Evolutionary conservation across 2,797 vertebrate species (phyloP), one percentile per base, ranked within the genome.

Genomic region (Protosalanx chinensis): DNA sequence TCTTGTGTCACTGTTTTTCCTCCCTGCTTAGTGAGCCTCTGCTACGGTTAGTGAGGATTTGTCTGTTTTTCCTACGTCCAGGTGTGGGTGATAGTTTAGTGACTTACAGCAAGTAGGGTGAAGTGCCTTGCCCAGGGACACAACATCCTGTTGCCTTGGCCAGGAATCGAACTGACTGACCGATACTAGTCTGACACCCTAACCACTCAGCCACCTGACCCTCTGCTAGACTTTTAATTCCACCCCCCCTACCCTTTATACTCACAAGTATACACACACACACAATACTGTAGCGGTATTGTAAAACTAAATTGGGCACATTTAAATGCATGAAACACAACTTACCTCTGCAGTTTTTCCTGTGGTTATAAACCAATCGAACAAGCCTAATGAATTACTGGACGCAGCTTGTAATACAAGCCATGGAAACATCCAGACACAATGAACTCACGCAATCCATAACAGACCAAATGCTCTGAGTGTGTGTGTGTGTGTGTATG

Each of bases 301-400:
- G 37, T 41, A 41, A 41, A 41, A 12, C 10, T 7, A 41, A 41
- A 41, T 1, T 10, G 8, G 7, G 3, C 37, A 41, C 7, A 84
- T 63, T 81, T 60, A 69, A 60, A 41, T 57, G 63, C 71, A 72
- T n/a, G 30, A 63, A 82, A 75, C 75, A 82, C 84, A 78, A 77
- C 73, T 82, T 71, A 75, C 79, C 78, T 68, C 71, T 35, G n/a
- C 30, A 6, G 62, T 72, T 84, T 84, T 81, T 84, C 72, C 72
- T 73, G 86, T 67, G 2, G 76, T 79, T 76, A 74, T 82, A 76
- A 86, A 86, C 37, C 8, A 81, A 53, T 7, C 72, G 71, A 23
- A 87, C 84, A 76, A 78, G 75, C 74, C 57, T 35, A 72, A 72
- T 82, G 72, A 85, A 84, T 85, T 84, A 51, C 37, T 41, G 37